Base-by-base conservation (phyloP, 2,113 vertebrate species). In the Hipposideros armiger region DNA sequence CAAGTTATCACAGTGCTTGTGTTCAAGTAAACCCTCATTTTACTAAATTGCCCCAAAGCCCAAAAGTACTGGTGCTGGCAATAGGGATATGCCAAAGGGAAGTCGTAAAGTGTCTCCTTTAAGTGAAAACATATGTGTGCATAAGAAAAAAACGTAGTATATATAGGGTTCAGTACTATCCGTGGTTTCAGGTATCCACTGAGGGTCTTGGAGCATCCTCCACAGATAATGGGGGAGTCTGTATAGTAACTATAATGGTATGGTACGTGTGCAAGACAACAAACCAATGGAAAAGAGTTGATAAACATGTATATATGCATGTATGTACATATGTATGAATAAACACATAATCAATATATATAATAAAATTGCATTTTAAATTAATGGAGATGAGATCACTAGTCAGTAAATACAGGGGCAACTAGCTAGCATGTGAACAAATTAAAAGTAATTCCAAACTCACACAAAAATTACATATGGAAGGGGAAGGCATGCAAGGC, bases 371-470 rank as follows among this genome's bases (percentile, higher is more conserved):
- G 22, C 50, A 67, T 58, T 47, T 93, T 50, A 69, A 78, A 69
- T 64, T 50, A 90, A 66, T 36, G 26, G 45, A 42, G 64, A 91
- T 69, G 74, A 83, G 30, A 14, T 7, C 24, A 82, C 62, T 62
- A 83, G n/a, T 69, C n/a, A 73, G 50, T 36, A 90, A 80, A 60
- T 0, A 85, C 11, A 89, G 10, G 40, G 58, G 19, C 20, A 94
- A 87, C 47, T 26, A 72, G 52, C 36, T 70, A 80, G 22, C 64
- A 86, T 36, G 4, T 72, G 13, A 95, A 84, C 58, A 73, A 88
- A 88, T 28, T 81, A 73, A 91, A 95, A 70, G 73, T 81, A 50
- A 72, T 60, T 86, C 54, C 56, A 92, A 87, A 30, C 19, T 70
- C 70, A 80, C 36, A n/a, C 36, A 52, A 50, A 77, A 73, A 54